Base-by-base conservation (phyloP, 1,140 invertebrate species). In the Temnothorax curvispinosus region DNA sequence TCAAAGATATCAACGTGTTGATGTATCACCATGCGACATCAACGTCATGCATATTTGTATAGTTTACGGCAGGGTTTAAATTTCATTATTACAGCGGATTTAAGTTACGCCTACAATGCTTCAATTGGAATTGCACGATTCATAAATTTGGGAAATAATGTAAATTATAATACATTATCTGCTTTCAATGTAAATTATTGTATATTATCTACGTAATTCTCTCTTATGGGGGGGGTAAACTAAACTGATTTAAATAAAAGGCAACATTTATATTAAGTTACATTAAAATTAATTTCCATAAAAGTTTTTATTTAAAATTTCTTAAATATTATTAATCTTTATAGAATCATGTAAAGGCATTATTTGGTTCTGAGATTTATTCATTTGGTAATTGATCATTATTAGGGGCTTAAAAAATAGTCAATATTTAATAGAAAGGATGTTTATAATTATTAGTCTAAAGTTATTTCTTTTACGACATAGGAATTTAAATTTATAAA, bases 21-120 rank as follows among this genome's bases (percentile, higher is more conserved):
- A 27, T 27, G 27, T 27, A 27, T 27, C 27, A 62, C 27, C 3
- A 69, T 69, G 21, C 65, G 65, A 69, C 4, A 78, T 47, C 1
- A 67, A 67, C 4, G 76, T 64, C 76, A 65, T 78, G 60, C 60
- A 78, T 62, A 41, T 78, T 78, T 21, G 21, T 78, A 58, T 44
- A 18, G 4, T 76, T 35, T 78, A 78, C 62, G 21, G 54, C 58
- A 78, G 76, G 44, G 76, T 78, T 78, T 78, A 65, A 78, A 78
- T 78, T 78, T 50, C 18, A 13, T 47, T 65, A 38, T 78, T 65
- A 65, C n/a, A 78, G 27, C 18, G 18, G 38, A 78, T 32, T 78
- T 78, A 65, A 13, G 2, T 78, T 65, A 41, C 27, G n/a, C 41
- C 2, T 47, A 21, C 4, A 18, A 67, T 69, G 8, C 41, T 50